Evolutionary conservation across 1,140 invertebrate species (phyloP).

Genomic region (Carcinoscorpius rotundicauda): DNA sequence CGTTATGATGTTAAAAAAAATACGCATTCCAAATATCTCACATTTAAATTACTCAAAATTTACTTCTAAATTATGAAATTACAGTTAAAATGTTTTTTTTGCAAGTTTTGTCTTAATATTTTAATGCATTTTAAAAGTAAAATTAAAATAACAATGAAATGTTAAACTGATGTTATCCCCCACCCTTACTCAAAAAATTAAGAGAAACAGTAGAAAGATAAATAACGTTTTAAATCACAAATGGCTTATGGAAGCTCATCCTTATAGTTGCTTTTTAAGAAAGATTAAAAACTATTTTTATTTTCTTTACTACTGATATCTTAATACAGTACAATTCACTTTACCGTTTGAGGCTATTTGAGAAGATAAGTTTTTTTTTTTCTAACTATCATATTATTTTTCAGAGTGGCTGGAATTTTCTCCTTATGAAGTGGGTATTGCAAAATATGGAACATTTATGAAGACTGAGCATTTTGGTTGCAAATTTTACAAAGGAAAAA

Average conservation of each 20-base stretch:
- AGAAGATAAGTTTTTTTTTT: not conserved
- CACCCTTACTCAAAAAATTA: no score
- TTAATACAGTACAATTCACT: not conserved
- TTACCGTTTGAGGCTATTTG: conserved; percentile 1
- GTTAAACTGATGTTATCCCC: no score
- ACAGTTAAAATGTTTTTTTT: no score
- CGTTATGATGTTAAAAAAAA: no score
- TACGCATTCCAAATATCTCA: no score
- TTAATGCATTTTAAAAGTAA: no score
- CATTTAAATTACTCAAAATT: no score
- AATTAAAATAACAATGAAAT: no score
- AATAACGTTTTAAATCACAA: conserved; percentile 1
- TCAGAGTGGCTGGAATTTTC: conserved; percentile 43
- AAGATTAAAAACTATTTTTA: no score
- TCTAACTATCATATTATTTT: conserved; percentile 11
- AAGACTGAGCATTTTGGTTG: conserved; percentile 36
- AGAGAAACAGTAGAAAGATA: not conserved
- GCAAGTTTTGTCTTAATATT: no score
- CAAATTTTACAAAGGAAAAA: conserved; percentile 38
- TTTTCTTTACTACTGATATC: not conserved
- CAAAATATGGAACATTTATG: conserved; percentile 41
- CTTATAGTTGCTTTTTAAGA: no score
- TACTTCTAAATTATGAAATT: no score
- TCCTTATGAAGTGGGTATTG: conserved; percentile 39
- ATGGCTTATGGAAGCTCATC: not conserved